Evolutionary conservation across 2,797 vertebrate species (phyloP), one percentile per base, ranked within the genome.

Genomic region (Scarus forsteni): DNA sequence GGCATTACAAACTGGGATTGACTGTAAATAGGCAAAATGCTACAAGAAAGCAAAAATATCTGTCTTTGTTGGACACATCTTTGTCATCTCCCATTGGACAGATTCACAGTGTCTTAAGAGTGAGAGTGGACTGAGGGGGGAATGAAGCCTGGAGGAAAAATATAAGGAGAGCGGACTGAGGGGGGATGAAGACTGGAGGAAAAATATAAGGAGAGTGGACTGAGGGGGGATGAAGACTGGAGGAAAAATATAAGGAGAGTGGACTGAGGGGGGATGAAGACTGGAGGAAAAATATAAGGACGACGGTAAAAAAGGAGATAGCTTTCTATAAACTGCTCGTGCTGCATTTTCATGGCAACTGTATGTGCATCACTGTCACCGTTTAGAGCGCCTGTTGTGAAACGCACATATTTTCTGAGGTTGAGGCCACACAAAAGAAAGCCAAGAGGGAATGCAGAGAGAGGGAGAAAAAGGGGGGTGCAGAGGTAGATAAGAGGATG

Each of bases 401-500:
- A 8, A 10, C 8, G 60, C 70, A 73, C 19, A 55, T 71, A 87
- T 85, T 90, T 87, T 87, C 78, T 92, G 90, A 89, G 88, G 91
- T 91, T 89, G 81, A 7, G 54, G 85, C 78, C 79, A 65, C 81
- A 92, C 83, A 89, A 90, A 90, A 78, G 82, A 77, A 80, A 87
- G 80, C 83, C 75, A 80, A 81, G 70, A 81, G 84, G 86, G 84
- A 67, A 80, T 60, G 69, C 38, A 60, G 80, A 70, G 48, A 65
- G 60, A 80, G 69, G 34, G 59, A 54, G 54, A 57, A 73, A 69
- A 70, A 77, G 52, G 57, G 75, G 83, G 72, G 90, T 84, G 80
- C 75, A 67, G 63, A 16, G 66, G 62, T 77, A 91, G 89, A 92
- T 92, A 91, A 93, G 89, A 83, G 87, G 85, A 89, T 89, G 89